These are phyloP conservation scores for Cerastis rubricosa DNA, from an alignment of 2,888 invertebrate genomes.

Conservation along the genomic window DNA sequence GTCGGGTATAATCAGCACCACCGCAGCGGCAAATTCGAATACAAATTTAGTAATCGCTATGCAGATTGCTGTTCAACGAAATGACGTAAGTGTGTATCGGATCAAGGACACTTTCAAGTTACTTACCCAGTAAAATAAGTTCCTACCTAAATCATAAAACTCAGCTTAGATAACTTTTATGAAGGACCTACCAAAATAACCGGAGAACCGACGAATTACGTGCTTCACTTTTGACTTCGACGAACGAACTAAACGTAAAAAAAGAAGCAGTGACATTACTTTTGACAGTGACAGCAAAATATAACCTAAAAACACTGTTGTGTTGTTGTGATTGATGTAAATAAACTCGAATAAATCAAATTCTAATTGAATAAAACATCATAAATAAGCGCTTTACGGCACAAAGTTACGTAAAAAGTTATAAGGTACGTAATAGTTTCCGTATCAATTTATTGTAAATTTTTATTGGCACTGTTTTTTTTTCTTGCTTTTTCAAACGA, in stretches of 20 bases:
- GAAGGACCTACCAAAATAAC: not conserved
- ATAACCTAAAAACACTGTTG: conserved; percentile 14
- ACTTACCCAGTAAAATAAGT: not conserved
- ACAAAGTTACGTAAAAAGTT: not conserved
- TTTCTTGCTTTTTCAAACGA: not conserved
- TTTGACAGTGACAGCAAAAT: conserved; percentile 15
- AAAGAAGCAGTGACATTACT: not conserved
- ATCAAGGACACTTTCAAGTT: not conserved
- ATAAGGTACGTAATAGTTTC: conserved; percentile 16
- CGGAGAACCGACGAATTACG: too few relatives aligned
- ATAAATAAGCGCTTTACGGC: not conserved
- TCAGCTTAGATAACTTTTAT: not conserved
- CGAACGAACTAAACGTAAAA: conserved; percentile 4
- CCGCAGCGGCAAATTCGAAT: too few relatives aligned
- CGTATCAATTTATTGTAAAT: not conserved
- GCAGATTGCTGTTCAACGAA: too few relatives aligned
- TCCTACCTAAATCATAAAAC: too few relatives aligned
- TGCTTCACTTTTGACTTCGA: not conserved
- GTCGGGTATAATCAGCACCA: too few relatives aligned
- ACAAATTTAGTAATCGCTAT: too few relatives aligned
- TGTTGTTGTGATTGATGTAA: conserved; percentile 19
- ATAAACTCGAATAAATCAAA: conserved; percentile 1
- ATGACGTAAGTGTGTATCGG: too few relatives aligned
- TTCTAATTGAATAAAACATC: not conserved
- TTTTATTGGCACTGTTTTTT: not conserved